Percentiles rank a stretch among this genome's conserved stretches.
phyloP scores from a whole-genome alignment of 2,888 invertebrate species.

The Amorpha juglandis region DNA sequence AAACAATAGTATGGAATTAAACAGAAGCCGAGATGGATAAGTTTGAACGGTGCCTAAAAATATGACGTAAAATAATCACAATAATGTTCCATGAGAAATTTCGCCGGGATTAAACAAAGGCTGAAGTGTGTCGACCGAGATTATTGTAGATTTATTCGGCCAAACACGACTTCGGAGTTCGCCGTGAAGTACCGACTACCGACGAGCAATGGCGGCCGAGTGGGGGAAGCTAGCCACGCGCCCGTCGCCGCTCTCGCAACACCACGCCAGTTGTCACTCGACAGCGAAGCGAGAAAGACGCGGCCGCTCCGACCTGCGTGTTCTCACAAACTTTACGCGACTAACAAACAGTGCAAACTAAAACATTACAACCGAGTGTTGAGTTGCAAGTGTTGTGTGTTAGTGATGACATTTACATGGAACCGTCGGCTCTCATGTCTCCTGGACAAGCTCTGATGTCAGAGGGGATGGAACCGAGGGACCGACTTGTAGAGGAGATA shows the following conservation, averaged over 20 bases:
- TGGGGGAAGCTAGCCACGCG: conserved; percentile 28
- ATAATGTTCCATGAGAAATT: conserved; percentile 12
- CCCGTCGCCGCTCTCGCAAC: conserved; percentile 18
- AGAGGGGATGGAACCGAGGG: conserved; percentile 78
- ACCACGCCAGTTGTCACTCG: conserved; percentile 71
- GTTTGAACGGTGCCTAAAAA: background rate
- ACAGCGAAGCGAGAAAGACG: conserved; percentile 80
- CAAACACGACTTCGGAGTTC: background rate
- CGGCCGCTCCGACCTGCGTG: conserved; percentile 72
- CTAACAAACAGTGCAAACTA: conserved; percentile 68
- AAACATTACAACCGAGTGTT: conserved; percentile 67
- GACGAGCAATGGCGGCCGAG: conserved; percentile 21
- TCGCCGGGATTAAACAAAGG: conserved; percentile 26
- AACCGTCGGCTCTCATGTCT: conserved; percentile 68
- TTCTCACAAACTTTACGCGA: conserved; percentile 82
- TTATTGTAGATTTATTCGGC: conserved; percentile 34
- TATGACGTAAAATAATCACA: conserved; percentile 7
- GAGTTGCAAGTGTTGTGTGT: conserved; percentile 72
- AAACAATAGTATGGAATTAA: background rate
- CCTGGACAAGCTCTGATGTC: conserved; percentile 79
- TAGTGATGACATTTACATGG: conserved; percentile 80
- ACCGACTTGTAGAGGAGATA: conserved; percentile 78
- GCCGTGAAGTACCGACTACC: conserved; percentile 26
- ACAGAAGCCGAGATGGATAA: conserved; percentile 3
- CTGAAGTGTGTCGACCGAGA: conserved; percentile 36